Evolutionary conservation across 2,113 vertebrate species (phyloP), one percentile per base, ranked within the genome.

Genomic region (Castor canadensis): DNA sequence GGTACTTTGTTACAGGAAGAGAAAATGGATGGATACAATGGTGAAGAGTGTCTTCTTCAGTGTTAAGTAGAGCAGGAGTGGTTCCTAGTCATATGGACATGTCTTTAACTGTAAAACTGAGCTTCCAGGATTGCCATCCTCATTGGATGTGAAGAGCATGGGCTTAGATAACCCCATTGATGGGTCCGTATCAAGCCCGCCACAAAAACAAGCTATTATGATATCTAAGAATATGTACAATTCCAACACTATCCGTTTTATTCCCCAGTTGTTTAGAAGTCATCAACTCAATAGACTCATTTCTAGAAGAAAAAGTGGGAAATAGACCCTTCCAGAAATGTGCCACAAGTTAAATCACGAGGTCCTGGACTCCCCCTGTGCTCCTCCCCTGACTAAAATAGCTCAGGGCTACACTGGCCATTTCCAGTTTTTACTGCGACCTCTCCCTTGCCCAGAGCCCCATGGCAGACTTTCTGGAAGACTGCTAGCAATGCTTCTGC

Each of bases 111-210:
- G 16, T 19, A 67, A 26, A 38, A 62, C 4, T 24, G 2, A 28
- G 26, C 28, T 15, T 1, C n/a, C n/a, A 45, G 32, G 12, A 38
- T 19, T 17, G 28, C 35, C 5, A 9, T 69, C 54, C 54, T 45
- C 3, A 0, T 38, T 7, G 8, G 38, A 4, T 3, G 6, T 0
- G 40, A 45, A 12, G 64, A 32, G 6, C 16, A 10, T 56, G 16
- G 54, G 54, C 54, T 56, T 56, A 16, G 8, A n/a, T 16, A 79
- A 64, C 4, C 32, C 52, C 40, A 24, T 11, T 9, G 58, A 28
- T 43, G 9, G 9, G 26, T 28, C 28, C 32, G 40, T 9, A 35
- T 13, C 5, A 12, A 72, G 26, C 52, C 40, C 69, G 73, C 54
- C 2, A 15, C 54, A 62, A 69, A 69, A 84, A 56, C 24, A 62